Percentiles rank a stretch among this genome's conserved stretches.
Evolutionary conservation across 2,113 vertebrate species (phyloP).

Genomic region (Nannobrachium achirus): DNA sequence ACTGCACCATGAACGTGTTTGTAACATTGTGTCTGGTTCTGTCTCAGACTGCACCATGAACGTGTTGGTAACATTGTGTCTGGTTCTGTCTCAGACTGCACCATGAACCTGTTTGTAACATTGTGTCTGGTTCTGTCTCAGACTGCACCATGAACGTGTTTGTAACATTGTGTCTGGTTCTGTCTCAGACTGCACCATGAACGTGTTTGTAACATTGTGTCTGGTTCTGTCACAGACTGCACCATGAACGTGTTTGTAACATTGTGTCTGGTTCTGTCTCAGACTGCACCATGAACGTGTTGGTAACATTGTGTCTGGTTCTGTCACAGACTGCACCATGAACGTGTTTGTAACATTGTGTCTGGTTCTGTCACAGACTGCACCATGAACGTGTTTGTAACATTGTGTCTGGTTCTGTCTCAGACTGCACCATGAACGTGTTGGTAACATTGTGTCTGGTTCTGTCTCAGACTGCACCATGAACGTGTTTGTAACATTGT

Average conservation of each 20-base stretch:
- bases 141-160: conserved; percentile 97
- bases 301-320: background rate
- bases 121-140: conserved; percentile 53
- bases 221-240: conserved; percentile 82
- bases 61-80: conserved; percentile 65
- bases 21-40: conserved; percentile 12
- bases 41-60: conserved; percentile 93
- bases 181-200: conserved; percentile 91
- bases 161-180: conserved; percentile 8
- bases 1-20: conserved; percentile 97
- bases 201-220: conserved; percentile 78
- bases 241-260: conserved; percentile 95
- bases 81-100: conserved; percentile 83
- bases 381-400: conserved; percentile 95
- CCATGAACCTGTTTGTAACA: conserved; percentile 93
- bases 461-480: conserved; percentile 88
- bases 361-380: conserved; percentile 82
- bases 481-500: conserved; percentile 87
- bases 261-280: conserved; percentile 19
- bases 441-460: background rate
- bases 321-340: conserved; percentile 89
- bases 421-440: conserved; percentile 97
- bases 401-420: conserved; percentile 16
- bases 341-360: conserved; percentile 83
- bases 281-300: conserved; percentile 98